phyloP scores from a whole-genome alignment of 2,888 invertebrate genomes.

The Tupiocoris notatus region DNA sequence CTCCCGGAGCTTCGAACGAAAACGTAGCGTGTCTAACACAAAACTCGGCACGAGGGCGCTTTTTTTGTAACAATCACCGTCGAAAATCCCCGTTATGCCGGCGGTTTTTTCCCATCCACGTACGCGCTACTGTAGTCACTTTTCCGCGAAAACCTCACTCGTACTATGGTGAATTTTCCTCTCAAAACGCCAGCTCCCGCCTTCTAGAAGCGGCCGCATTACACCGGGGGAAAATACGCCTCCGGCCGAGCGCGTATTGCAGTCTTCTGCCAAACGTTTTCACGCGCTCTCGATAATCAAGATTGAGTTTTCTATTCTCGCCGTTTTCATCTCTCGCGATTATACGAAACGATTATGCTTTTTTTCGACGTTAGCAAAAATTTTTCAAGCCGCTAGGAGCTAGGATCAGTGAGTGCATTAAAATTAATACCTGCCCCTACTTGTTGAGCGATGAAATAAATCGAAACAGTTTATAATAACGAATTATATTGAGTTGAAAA shows the following conservation, averaged over 20 bases:
- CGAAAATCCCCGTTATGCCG: neutral
- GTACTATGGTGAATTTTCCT: neutral
- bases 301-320: neutral
- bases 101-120: too few relatives aligned
- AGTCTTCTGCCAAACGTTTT: neutral
- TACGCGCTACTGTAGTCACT: neutral
- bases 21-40: neutral
- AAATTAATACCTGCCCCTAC: too few relatives aligned
- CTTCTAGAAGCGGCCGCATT: neutral
- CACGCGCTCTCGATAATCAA: neutral
- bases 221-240: neutral
- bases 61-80: neutral
- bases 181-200: neutral
- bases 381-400: too few relatives aligned
- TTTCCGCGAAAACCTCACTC: neutral
- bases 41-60: neutral
- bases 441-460: too few relatives aligned
- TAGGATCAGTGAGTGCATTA: too few relatives aligned
- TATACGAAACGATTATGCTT: too few relatives aligned
- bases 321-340: neutral
- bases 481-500: too few relatives aligned
- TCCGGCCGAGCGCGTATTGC: neutral
- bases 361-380: too few relatives aligned
- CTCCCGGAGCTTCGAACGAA: neutral
- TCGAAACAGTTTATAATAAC: too few relatives aligned